phyloP scores from a whole-genome alignment of 2,113 vertebrate species.

The Tonatia bakeri region DNA sequence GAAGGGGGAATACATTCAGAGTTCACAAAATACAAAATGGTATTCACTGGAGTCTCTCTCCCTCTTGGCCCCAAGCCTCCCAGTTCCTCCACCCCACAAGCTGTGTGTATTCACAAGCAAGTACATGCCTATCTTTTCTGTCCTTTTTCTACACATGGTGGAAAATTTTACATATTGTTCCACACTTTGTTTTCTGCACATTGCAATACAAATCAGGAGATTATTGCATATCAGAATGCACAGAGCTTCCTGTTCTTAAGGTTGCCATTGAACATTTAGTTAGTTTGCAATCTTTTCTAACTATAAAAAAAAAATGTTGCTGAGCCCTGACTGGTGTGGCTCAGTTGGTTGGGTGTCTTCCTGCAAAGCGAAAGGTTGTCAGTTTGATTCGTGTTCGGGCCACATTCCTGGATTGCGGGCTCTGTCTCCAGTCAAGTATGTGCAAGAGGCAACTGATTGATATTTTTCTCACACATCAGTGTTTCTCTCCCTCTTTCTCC shows the following conservation, averaged over 20 bases:
- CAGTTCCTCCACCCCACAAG: accelerated
- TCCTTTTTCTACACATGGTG: neutral
- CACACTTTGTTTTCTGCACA: accelerated
- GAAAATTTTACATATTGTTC: neutral
- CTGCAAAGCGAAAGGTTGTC: too few relatives aligned
- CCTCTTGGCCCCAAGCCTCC: too few relatives aligned
- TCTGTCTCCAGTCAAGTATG: too few relatives aligned
- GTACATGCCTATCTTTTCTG: neutral
- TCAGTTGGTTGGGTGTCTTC: neutral
- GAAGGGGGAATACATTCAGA: neutral
- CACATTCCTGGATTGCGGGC: too few relatives aligned
- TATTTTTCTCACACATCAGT: too few relatives aligned
- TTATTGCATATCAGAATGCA: neutral
- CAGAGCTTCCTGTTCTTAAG: neutral
- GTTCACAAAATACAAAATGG: neutral
- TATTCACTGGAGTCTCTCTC: neutral
- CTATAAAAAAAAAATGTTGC: neutral
- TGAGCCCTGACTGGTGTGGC: too few relatives aligned
- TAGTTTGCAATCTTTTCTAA: neutral
- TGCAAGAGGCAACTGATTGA: too few relatives aligned
- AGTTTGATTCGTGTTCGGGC: too few relatives aligned
- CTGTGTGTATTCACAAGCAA: neutral
- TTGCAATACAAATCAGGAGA: neutral
- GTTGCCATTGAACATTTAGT: neutral
- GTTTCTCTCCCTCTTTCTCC: neutral